Percentiles rank a stretch among this genome's conserved stretches.
These are phyloP conservation scores for Bombylius discolor DNA, from an alignment of 2,888 invertebrate genomes.

Conservation along the genomic window DNA sequence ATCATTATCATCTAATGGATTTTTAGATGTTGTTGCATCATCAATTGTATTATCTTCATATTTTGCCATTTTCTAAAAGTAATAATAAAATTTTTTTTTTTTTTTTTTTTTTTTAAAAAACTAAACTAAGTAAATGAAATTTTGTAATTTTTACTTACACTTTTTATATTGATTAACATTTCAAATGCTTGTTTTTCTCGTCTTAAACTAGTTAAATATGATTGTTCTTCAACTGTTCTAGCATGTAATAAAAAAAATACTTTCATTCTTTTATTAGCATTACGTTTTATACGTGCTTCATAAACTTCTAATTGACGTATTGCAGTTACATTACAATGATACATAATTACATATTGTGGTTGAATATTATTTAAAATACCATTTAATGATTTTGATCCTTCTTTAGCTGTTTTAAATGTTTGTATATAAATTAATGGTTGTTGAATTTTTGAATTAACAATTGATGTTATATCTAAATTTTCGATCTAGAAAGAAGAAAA, in stretches of 20 bases:
- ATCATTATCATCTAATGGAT: slow-evolving; percentile 12
- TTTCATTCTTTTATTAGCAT: slow-evolving; percentile 42
- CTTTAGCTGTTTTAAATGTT: slow-evolving; percentile 57
- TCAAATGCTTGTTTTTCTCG: slow-evolving; percentile 94
- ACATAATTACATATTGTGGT: slow-evolving; percentile 79
- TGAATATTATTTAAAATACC: slow-evolving; percentile 50
- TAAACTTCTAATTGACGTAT: slow-evolving; percentile 84
- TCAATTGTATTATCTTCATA: slow-evolving; percentile 80
- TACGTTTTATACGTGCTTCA: slow-evolving; percentile 46
- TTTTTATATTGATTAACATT: slow-evolving; percentile 78
- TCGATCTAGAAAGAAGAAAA: slow-evolving; percentile 41
- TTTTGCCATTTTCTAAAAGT: slow-evolving; percentile 61
- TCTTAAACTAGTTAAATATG: slow-evolving; percentile 78
- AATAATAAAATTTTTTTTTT: slow-evolving; percentile 1
- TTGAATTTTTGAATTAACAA: slow-evolving; percentile 38
- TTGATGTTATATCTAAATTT: slow-evolving; percentile 51
- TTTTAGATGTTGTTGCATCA: slow-evolving; percentile 38
- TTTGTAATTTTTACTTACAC: slow-evolving; percentile 43
- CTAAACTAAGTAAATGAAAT: slow-evolving; percentile 4
- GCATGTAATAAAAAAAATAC: slow-evolving; percentile 85
- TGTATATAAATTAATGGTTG: slow-evolving; percentile 62
- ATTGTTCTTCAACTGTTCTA: slow-evolving; percentile 93
- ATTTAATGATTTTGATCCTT: slow-evolving; percentile 58
- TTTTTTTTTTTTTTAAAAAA: neutral
- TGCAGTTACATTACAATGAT: slow-evolving; percentile 75